Percentiles rank a stretch among this genome's conserved stretches.
Conservation (phyloP, 2,888 invertebrate species). For the Oxystoma pomonae region DNA sequence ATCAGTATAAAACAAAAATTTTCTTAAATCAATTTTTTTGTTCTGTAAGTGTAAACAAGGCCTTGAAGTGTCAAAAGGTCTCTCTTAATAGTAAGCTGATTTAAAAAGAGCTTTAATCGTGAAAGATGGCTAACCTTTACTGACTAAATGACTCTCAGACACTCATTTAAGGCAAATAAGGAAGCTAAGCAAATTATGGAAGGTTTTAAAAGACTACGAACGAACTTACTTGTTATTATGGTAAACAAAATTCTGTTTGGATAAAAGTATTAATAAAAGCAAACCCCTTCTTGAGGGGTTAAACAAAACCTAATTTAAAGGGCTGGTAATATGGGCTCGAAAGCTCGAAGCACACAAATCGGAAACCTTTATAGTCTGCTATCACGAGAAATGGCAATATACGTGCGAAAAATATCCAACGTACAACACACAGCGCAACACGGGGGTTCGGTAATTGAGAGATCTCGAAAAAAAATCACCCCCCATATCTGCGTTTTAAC, state of each 20-base stretch:
- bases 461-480: background rate
- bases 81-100: no score
- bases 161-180: no score
- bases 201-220: no score
- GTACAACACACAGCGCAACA: background rate
- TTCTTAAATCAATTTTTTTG: no score
- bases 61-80: no score
- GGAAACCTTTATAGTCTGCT: conserved; percentile 24
- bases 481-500: background rate
- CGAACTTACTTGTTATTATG: no score
- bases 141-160: no score
- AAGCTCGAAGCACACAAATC: background rate
- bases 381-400: conserved; percentile 25
- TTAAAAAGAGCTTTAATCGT: no score
- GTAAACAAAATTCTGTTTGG: background rate
- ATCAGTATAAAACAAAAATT: no score
- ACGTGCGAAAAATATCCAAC: conserved; percentile 17
- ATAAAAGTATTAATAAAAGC: background rate
- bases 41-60: no score
- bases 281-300: background rate
- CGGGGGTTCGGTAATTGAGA: background rate
- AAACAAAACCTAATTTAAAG: background rate
- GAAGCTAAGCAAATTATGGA: no score
- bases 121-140: no score
- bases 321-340: background rate